Evolutionary conservation across 2,113 vertebrate species (phyloP).

Genomic region (Holacanthus passer): DNA sequence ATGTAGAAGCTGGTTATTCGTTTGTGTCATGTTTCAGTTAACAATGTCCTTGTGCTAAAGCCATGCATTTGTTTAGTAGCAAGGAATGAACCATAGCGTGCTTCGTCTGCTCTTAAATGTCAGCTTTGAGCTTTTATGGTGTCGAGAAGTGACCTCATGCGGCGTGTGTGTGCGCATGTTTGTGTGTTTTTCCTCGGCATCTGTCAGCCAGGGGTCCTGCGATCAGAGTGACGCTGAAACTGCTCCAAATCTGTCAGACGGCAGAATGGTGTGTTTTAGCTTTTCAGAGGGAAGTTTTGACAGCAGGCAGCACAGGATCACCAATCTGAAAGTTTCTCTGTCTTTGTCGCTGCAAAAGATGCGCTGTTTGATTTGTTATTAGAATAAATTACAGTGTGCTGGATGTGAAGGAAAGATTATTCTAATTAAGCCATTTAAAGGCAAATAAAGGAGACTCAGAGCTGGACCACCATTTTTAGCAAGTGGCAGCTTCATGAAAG

Average conservation of each 20-base stretch:
- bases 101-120: slow-evolving; percentile 1
- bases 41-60: no score
- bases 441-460: slow-evolving; percentile 1
- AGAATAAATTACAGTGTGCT: background rate
- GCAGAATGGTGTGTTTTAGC: background rate
- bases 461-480: background rate
- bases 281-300: slow-evolving; percentile 42
- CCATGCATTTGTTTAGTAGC: background rate
- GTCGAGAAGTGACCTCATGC: slow-evolving; percentile 33
- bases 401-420: background rate
- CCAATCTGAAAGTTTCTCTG: background rate
- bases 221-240: slow-evolving; percentile 52
- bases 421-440: slow-evolving; percentile 7
- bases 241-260: slow-evolving; percentile 74
- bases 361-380: slow-evolving; percentile 11
- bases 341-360: background rate
- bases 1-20: background rate
- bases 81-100: background rate
- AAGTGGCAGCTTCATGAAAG: slow-evolving; percentile 5
- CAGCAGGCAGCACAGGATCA: slow-evolving; percentile 22
- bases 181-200: slow-evolving; percentile 16
- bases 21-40: background rate
- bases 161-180: background rate
- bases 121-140: slow-evolving; percentile 4
- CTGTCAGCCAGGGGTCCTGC: slow-evolving; percentile 29